Evolutionary conservation across 2,888 invertebrate genomes (phyloP), one percentile per base, ranked within the genome.

Genomic region (Girardia tigrina): DNA sequence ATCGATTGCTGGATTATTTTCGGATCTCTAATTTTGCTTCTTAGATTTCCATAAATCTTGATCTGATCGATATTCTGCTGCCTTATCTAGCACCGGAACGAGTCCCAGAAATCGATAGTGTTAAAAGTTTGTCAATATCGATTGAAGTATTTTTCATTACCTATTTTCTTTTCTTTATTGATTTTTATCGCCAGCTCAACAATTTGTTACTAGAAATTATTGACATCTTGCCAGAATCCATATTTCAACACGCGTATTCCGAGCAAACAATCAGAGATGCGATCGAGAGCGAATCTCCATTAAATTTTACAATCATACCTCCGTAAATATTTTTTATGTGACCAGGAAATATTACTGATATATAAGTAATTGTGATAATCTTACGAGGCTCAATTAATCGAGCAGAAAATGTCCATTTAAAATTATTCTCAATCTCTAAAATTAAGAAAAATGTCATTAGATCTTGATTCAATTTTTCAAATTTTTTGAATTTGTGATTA

Each of bases 31-130:
- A n/a, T n/a, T n/a, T n/a, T n/a, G n/a, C n/a, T 56, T 56, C 23
- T 23, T 56, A 56, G 56, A 56, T 4, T 56, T 4, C 4, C n/a
- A 56, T 72, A 6, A 56, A 74, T 28, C 69, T 42, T 42, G 56
- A 23, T n/a, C 20, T 74, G 4, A 16, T 56, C 14, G 28, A 74
- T 20, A 16, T 29, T 16, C 14, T 74, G 2, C 69, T 74, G 20
- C 26, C 28, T 8, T 56, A 26, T 28, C 56, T 69, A 23, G 23
- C 14, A 23, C 74, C 74, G 8, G 56, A 56, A 26, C 26, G 26
- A 2, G 69, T 74, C n/a, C 74, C 74, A 23, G 74, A 74, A 74
- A 42, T 28, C 29, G 74, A 74, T 56, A 74, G 74, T 74, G 20
- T 74, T 6, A 74, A 56, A 56, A 72, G 26, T 26, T 23, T 69